phyloP scores from a whole-genome alignment of 2,888 invertebrate genomes.

The Conops quadrifasciatus region DNA sequence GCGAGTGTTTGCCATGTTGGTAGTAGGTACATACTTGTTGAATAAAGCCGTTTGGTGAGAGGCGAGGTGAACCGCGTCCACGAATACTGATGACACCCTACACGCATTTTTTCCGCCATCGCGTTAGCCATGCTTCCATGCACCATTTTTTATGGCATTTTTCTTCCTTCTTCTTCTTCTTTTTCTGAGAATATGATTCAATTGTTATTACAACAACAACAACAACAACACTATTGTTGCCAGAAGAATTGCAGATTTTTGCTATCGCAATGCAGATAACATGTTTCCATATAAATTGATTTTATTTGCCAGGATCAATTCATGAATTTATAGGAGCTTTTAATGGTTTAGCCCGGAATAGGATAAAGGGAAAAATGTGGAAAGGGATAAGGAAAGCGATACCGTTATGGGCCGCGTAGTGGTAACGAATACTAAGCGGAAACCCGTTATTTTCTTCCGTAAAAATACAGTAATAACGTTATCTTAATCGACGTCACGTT shows the following conservation, averaged over 20 bases:
- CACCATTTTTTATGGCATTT: not conserved
- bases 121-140: not conserved
- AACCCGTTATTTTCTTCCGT: too few relatives aligned
- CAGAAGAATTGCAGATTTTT: not conserved
- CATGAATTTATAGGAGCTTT: conserved; percentile 8
- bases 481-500: too few relatives aligned
- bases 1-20: too few relatives aligned
- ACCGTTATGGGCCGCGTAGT: too few relatives aligned
- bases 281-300: not conserved
- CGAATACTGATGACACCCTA: too few relatives aligned
- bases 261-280: not conserved
- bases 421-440: too few relatives aligned
- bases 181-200: not conserved
- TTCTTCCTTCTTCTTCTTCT: not conserved
- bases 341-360: not conserved
- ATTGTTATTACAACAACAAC: not conserved
- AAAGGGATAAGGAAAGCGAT: not conserved
- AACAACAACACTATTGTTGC: not conserved
- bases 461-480: too few relatives aligned
- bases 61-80: too few relatives aligned
- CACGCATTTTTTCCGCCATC: too few relatives aligned
- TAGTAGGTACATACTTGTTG: too few relatives aligned
- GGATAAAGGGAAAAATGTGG: not conserved
- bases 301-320: conserved; percentile 1
- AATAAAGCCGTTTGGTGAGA: too few relatives aligned